Evolutionary conservation across 2,888 invertebrate genomes (phyloP), one percentile per base, ranked within the genome.

Genomic region (Globia sparganii): DNA sequence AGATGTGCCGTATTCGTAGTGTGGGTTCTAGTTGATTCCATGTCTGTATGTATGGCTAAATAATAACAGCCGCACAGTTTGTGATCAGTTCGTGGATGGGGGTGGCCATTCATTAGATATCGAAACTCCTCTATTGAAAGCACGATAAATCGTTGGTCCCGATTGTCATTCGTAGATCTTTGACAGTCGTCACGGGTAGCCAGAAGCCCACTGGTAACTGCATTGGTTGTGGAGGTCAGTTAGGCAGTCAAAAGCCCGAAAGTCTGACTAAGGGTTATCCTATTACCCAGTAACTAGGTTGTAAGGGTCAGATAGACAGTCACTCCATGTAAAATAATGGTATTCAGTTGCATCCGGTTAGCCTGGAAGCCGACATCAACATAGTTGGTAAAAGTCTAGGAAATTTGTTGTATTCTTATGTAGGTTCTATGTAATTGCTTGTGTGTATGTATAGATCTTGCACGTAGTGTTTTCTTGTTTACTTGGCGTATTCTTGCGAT

Each of bases 1-100:
- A 94, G 93, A 93, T 87, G 90, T 43, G 87, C 78, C 86, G 83
- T 91, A 96, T 94, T 91, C 83, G 94, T 96, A 96, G 95, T 87
- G 68, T 4, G 59, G 83, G 31, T 43, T n/a, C 40, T 28, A 1
- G n/a, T 0, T 25, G 28, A n/a, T 61, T 49, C n/a, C 46, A 53
- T 78, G 67, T 71, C n/a, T 62, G 56, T 49, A 56, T 58, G 62
- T 67, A 56, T 67, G 31, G 21, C 25, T 53, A 25, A 25, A 53
- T 25, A 25, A 9, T 25, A 25, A 53, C 53, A 53, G 25, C 9
- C 53, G 53, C 9, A 25, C 53, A 1, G 53, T 9, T 25, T 9
- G 46, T 46, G 21, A 46, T 46, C 18, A 6, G n/a, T n/a, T 56
- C 53, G n/a, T 56, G 53, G n/a, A 56, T 56, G 25, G n/a, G 25